phyloP scores from a whole-genome alignment of 2,113 vertebrate species.

The Forbesichthys agassizii region DNA sequence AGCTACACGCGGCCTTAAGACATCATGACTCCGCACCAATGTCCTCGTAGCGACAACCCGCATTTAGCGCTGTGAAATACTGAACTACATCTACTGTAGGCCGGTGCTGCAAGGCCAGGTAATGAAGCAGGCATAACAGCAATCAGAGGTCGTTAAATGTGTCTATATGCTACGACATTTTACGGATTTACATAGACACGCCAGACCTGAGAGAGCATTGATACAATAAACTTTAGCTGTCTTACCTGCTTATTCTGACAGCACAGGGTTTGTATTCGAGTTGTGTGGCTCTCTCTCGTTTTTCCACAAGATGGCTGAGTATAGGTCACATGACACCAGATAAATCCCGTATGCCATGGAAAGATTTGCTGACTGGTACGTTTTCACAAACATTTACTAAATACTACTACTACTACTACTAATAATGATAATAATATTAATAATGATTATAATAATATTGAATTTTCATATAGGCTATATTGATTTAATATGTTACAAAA shows the following conservation, averaged over 20 bases:
- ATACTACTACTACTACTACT: neutral
- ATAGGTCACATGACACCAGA: conserved; percentile 76
- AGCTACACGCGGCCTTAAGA: conserved; percentile 64
- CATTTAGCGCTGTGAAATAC: conserved; percentile 3
- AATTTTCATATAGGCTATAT: neutral
- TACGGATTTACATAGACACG: conserved; percentile 18
- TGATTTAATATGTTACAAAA: neutral
- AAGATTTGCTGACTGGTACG: conserved; percentile 58
- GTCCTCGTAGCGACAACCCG: conserved; percentile 38
- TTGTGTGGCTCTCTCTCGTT: conserved; percentile 66
- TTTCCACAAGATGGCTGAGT: conserved; percentile 83
- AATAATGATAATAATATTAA: no score
- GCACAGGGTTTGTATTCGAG: conserved; percentile 79
- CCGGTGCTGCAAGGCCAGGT: conserved; percentile 70
- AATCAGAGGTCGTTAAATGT: conserved; percentile 13
- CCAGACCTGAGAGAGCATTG: conserved; percentile 31
- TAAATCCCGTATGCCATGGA: conserved; percentile 65
- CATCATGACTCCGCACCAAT: conserved; percentile 37
- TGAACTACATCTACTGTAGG: conserved; percentile 41
- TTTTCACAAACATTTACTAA: neutral
- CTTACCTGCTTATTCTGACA: conserved; percentile 83
- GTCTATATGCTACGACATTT: conserved; percentile 23
- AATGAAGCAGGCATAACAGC: conserved; percentile 64
- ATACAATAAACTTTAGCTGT: conserved; percentile 66
- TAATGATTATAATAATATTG: no score